These are phyloP conservation scores for Molothrus ater DNA, from an alignment of 2,797 vertebrate genomes.

Conservation along the genomic window DNA sequence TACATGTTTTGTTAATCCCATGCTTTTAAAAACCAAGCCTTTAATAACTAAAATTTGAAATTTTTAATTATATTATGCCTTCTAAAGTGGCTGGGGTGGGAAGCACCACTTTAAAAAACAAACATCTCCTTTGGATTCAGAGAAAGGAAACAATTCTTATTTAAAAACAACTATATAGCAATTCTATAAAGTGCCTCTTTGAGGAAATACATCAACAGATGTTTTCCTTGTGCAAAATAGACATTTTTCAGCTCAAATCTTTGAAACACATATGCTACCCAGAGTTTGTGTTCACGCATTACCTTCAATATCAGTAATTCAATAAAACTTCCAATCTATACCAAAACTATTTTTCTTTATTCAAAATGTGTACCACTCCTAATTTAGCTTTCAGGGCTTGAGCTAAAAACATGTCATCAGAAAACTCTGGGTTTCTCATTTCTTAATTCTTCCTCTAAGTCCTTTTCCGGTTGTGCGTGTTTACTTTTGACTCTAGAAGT, in stretches of 20 bases:
- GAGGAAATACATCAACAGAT: slow-evolving; percentile 54
- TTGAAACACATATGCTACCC: not conserved
- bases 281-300: not conserved
- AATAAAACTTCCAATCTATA: not conserved
- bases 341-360: not conserved
- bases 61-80: not conserved
- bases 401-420: not conserved
- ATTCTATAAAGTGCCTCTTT: slow-evolving; percentile 56
- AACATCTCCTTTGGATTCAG: not conserved
- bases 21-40: slow-evolving; percentile 9
- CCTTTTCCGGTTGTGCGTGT: slow-evolving; percentile 7
- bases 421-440: not conserved
- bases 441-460: not conserved
- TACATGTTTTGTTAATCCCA: not conserved
- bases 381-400: not conserved
- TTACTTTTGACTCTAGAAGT: not conserved
- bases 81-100: not conserved
- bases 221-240: slow-evolving; percentile 63
- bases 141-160: slow-evolving; percentile 13
- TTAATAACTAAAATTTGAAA: not conserved
- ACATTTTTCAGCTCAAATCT: slow-evolving; percentile 26
- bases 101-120: slow-evolving; percentile 20
- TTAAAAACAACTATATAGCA: slow-evolving; percentile 9
- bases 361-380: not conserved
- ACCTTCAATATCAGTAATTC: not conserved